These are phyloP conservation scores for Heliocidaris tuberculata DNA, from an alignment of 35 echinoderm and acorn worm species.

Conservation along the genomic window DNA sequence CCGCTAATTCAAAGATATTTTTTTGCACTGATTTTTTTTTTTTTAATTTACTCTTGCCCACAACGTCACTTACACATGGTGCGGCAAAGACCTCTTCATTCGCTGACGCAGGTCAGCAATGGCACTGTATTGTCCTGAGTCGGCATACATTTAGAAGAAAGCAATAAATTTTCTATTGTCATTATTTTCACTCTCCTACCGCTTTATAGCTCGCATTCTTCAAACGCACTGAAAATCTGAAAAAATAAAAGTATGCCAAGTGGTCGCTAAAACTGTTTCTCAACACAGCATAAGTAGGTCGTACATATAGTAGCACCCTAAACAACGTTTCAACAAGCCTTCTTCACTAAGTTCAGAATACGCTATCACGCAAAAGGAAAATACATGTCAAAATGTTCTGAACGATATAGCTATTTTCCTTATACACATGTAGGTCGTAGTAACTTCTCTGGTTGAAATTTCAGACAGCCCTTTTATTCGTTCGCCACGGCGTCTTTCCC, in stretches of 20 bases:
- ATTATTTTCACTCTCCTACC: too few species aligned
- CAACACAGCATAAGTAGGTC: background rate
- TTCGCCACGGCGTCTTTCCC: background rate
- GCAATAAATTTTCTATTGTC: too few species aligned
- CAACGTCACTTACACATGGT: too few species aligned
- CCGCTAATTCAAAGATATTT: too few species aligned
- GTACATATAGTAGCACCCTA: background rate
- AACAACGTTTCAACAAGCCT: background rate
- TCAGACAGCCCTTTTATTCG: background rate
- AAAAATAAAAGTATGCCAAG: background rate
- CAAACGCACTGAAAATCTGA: too few species aligned
- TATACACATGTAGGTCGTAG: background rate
- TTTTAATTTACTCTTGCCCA: too few species aligned
- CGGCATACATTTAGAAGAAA: too few species aligned
- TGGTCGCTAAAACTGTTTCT: background rate
- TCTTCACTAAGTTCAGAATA: background rate
- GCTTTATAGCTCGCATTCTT: too few species aligned
- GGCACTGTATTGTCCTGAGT: too few species aligned
- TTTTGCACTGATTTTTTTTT: too few species aligned
- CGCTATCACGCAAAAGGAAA: background rate
- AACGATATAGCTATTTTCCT: background rate
- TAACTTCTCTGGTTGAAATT: background rate
- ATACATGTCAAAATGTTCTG: background rate
- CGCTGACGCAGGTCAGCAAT: too few species aligned
- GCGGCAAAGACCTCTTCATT: too few species aligned